These are phyloP conservation scores for Emmelina monodactyla DNA, from an alignment of 2,888 invertebrate species.

Conservation along the genomic window DNA sequence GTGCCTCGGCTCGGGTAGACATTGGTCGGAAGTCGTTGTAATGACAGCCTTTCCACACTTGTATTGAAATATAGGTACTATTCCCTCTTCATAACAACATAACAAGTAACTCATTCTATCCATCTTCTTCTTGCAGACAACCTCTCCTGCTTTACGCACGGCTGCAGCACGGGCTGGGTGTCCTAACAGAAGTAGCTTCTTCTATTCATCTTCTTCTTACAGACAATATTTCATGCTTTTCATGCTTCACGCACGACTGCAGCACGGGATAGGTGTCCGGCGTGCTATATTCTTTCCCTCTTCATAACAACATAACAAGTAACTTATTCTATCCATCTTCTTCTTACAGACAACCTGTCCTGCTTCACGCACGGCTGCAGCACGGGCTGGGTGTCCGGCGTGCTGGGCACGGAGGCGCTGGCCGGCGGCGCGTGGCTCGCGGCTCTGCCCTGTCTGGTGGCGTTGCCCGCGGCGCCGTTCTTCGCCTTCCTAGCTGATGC, in stretches of 20 bases:
- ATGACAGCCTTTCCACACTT: no score
- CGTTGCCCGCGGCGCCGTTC: conserved; percentile 52
- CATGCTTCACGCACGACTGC: conserved; percentile 57
- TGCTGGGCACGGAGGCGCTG: conserved; percentile 47
- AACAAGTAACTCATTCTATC: no score
- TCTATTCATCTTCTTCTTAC: neutral
- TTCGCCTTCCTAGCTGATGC: conserved; percentile 52
- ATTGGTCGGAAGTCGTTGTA: no score
- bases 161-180: conserved; percentile 58
- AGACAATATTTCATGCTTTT: conserved; percentile 22
- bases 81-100: no score
- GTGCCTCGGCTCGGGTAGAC: no score
- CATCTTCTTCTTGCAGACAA: conserved; percentile 38
- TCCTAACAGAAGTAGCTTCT: no score
- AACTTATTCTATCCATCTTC: no score
- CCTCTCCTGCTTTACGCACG: conserved; percentile 55
- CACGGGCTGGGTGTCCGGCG: conserved; percentile 56
- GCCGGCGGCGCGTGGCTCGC: conserved; percentile 57
- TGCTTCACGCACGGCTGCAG: conserved; percentile 59
- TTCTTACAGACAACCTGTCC: conserved; percentile 44
- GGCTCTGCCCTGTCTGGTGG: conserved; percentile 48
- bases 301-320: no score
- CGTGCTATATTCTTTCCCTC: no score
- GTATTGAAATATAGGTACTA: no score
- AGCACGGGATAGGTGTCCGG: conserved; percentile 59